Base-by-base conservation (phyloP, 92 coral and sea anemone species). In the Nematostella vectensis region DNA sequence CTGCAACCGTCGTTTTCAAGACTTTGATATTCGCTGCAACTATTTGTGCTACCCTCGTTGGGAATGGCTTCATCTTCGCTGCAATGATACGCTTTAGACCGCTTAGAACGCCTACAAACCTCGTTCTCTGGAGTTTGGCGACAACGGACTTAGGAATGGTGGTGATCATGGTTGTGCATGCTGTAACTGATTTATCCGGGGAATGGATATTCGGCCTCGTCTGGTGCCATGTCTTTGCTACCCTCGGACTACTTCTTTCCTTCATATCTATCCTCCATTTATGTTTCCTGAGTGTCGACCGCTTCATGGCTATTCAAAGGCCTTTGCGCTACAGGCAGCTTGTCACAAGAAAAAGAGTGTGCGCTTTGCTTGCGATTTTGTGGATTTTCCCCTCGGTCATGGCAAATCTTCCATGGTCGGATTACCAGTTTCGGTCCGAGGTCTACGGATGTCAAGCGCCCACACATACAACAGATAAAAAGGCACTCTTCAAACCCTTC, bases 191-290 rank as follows among this genome's bases (percentile, higher is more conserved):
- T 3, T 44, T 85, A 15, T 68, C 88, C 0, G 72, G 71, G 2
- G 57, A 76, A n/a, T 89, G 96, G 96, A 74, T 79, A 39, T 85
- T 81, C 51, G 89, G 94, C 0, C 69, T 55, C n/a, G 33, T 64
- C 4, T 71, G 83, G 48, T 88, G 96, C 21, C 65, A 72, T 12
- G 59, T 76, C 0, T 36, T 78, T 0, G 88, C 95, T 1, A 76
- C 89, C 0, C 25, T 69, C 4, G 96, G 95, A 0, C 38, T 89
- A 15, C 75, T 87, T 0, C 63, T 85, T 2, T 65, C 88, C 13
- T 71, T 89, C 30, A 68, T 89, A 15, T 85, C 95, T 2, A 77
- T 89, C 15, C 85, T 89, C n/a, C 96, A 89, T 31, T 65, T 89
- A n/a, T 76, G 86, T 31, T 65, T 69, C 25, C 62, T 89, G 6